phyloP scores from a whole-genome alignment of 2,113 vertebrate species.

The Phocoena phocoena region DNA sequence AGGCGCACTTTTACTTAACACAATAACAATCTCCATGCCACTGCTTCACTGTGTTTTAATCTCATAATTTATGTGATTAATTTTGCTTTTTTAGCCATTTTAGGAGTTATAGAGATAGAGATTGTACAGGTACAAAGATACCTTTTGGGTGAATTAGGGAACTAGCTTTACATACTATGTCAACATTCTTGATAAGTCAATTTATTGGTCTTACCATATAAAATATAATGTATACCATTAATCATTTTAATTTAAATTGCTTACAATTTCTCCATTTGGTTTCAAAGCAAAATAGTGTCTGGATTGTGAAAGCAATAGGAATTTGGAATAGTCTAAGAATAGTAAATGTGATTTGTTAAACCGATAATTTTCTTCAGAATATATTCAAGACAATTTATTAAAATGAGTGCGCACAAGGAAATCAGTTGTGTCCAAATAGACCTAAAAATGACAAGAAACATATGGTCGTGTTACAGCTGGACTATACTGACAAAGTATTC shows the following conservation, averaged over 20 bases:
- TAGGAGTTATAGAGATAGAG: neutral
- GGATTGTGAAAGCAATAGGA: neutral
- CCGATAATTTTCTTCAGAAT: neutral
- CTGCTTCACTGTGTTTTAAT: conserved; percentile 2
- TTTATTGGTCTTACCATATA: neutral
- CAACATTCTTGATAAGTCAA: neutral
- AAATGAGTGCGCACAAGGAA: neutral
- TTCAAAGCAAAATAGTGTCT: neutral
- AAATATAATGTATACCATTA: neutral
- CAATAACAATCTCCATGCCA: neutral
- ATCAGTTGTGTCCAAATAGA: neutral
- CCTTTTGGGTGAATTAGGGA: neutral
- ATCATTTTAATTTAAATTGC: neutral
- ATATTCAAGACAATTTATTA: neutral
- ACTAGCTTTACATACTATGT: neutral
- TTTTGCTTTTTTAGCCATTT: neutral
- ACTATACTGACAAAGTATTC: neutral
- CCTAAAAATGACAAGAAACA: neutral
- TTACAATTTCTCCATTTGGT: neutral
- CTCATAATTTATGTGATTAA: neutral
- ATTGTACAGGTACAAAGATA: neutral
- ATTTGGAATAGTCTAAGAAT: neutral
- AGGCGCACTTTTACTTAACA: neutral
- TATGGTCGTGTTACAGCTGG: neutral
- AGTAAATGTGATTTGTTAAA: neutral